phyloP scores from a whole-genome alignment of 2,797 vertebrate species.

The Momotus momota region DNA sequence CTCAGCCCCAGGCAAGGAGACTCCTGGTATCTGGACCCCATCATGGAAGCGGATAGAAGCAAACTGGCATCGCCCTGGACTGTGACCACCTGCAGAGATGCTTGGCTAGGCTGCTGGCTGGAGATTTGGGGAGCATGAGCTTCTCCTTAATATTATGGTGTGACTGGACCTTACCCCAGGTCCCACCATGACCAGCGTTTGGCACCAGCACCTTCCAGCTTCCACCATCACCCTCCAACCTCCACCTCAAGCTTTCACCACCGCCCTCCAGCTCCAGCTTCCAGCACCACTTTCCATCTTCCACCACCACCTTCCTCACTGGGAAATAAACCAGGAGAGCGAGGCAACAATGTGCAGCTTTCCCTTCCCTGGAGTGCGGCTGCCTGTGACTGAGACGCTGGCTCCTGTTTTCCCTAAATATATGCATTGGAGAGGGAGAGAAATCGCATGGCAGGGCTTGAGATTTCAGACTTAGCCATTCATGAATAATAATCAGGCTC shows the following conservation, averaged over 20 bases:
- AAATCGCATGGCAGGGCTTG: slow-evolving; percentile 58
- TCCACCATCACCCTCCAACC: neutral
- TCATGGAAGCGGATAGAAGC: neutral
- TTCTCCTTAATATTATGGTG: neutral
- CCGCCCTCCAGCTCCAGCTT: too few relatives aligned
- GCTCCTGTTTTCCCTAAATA: slow-evolving; percentile 38
- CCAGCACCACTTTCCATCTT: neutral
- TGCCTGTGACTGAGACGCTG: neutral
- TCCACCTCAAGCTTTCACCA: neutral
- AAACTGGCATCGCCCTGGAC: accelerated
- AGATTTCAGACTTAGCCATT: slow-evolving; percentile 69
- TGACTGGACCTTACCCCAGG: neutral
- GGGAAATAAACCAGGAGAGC: neutral
- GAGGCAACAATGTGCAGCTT: neutral
- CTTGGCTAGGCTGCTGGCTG: neutral
- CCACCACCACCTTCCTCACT: neutral
- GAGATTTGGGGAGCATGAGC: neutral
- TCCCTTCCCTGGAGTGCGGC: neutral
- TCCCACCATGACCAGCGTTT: accelerated
- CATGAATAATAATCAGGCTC: slow-evolving; percentile 83
- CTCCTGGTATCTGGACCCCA: neutral
- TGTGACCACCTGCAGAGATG: accelerated
- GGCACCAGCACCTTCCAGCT: neutral
- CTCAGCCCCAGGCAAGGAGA: neutral
- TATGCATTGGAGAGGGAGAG: slow-evolving; percentile 42